Conservation (phyloP, 2,113 vertebrate species). For the Sinosuthora webbiana region DNA sequence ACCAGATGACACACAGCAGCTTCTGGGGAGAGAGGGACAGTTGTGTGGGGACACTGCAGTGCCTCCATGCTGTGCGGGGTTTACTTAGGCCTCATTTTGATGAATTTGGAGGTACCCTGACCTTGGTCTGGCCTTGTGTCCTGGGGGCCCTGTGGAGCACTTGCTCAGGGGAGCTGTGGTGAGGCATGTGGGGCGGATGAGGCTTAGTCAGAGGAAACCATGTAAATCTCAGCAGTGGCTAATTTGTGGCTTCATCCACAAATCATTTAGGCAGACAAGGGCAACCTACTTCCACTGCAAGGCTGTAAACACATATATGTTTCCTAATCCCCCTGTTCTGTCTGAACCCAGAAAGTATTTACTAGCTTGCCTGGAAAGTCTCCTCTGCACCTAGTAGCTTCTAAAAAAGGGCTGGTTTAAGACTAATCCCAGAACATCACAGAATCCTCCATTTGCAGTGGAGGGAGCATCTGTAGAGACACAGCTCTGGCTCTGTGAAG, state of each 20-base stretch:
- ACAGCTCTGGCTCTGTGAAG: not conserved
- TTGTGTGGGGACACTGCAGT: not conserved
- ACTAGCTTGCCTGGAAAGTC: not conserved
- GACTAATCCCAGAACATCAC: not conserved
- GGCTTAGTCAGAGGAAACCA: not conserved
- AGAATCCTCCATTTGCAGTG: not conserved
- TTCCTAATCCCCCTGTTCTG: not conserved
- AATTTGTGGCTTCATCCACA: not conserved
- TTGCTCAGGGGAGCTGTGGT: not conserved
- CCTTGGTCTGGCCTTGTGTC: not conserved
- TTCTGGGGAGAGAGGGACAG: not conserved
- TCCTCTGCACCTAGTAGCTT: not conserved
- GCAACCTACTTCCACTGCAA: not conserved
- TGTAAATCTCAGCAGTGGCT: not conserved
- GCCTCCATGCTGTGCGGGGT: not conserved
- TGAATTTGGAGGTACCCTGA: not conserved
- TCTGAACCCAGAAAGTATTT: not conserved
- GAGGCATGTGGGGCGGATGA: accelerated
- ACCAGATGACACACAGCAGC: accelerated
- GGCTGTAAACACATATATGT: not conserved
- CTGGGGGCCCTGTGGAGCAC: accelerated
- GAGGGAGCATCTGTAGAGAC: not conserved
- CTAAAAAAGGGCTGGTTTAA: not conserved
- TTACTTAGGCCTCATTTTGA: not conserved
- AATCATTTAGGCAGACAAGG: not conserved